phyloP scores from a whole-genome alignment of 2,797 vertebrate genomes.

The Lepus oiostolus region DNA sequence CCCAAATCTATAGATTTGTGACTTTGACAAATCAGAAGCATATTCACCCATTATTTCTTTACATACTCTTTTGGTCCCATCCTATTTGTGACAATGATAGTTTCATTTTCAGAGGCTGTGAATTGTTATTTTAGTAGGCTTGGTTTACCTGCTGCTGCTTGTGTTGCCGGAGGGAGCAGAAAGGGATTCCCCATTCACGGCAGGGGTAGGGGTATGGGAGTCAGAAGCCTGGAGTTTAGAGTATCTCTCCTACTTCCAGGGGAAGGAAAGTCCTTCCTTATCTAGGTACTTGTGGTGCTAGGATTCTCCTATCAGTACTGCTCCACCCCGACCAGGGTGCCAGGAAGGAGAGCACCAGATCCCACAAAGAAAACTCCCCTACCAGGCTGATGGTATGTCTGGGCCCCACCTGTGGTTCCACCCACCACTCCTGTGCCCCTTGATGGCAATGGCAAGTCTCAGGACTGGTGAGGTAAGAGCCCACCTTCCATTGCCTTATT shows the following conservation, averaged over 20 bases:
- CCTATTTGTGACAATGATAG: not conserved
- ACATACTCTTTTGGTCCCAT: not conserved
- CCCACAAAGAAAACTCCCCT: not conserved
- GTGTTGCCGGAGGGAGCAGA: not conserved
- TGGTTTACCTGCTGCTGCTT: not conserved
- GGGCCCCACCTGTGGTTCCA: not conserved
- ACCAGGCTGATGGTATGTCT: not conserved
- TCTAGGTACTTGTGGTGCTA: not conserved
- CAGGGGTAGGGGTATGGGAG: no score
- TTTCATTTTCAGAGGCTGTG: not conserved
- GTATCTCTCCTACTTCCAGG: no score
- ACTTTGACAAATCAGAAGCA: not conserved
- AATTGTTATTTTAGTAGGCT: not conserved
- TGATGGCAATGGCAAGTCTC: not conserved
- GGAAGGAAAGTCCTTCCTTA: no score
- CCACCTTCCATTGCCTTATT: not conserved
- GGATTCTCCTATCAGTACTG: not conserved
- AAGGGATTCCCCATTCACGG: not conserved
- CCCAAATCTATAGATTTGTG: not conserved
- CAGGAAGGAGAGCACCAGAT: not conserved
- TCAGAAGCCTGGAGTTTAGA: not conserved
- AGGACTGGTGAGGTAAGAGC: not conserved
- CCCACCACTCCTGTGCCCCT: not conserved
- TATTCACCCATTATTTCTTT: not conserved
- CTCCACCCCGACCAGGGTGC: not conserved